phyloP scores from a whole-genome alignment of 1,140 invertebrate species.

The Panonychus citri region DNA sequence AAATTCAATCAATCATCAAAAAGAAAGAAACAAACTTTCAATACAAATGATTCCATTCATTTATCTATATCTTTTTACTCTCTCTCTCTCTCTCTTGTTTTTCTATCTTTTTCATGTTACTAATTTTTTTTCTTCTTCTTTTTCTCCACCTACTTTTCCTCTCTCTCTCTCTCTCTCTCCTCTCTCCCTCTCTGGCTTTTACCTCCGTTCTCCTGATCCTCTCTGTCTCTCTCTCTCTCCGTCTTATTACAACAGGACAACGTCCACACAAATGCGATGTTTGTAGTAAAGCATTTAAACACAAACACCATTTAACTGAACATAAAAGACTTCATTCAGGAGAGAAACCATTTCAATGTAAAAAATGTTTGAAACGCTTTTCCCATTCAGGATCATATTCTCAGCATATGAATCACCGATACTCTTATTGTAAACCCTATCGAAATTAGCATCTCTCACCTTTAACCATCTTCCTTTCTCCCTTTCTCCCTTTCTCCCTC shows the following conservation, averaged over 20 bases:
- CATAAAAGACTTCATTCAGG: constrained; percentile 94
- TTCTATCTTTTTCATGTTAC: too few species aligned
- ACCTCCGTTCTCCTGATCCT: neutral
- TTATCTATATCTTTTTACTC: too few species aligned
- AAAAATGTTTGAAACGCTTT: constrained; percentile 95
- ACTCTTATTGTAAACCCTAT: constrained; percentile 81
- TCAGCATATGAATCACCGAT: constrained; percentile 99
- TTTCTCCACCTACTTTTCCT: too few species aligned
- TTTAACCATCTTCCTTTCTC: too few species aligned
- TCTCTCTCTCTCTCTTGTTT: too few species aligned
- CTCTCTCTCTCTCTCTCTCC: too few species aligned
- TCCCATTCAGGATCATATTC: constrained; percentile 97
- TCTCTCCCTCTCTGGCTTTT: too few species aligned
- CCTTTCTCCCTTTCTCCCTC: too few species aligned
- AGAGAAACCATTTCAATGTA: constrained; percentile 71
- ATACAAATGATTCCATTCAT: too few species aligned
- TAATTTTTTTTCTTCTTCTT: neutral
- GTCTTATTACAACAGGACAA: constrained; percentile 70
- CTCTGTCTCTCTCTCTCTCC: too few species aligned
- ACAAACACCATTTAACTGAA: constrained; percentile 98
- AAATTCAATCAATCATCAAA: too few species aligned
- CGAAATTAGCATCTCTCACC: constrained; percentile 8
- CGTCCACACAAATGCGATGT: constrained; percentile 92
- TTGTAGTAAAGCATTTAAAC: constrained; percentile 98
- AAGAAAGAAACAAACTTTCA: too few species aligned